Conservation (phyloP, 2,113 vertebrate species). For the Coryphaenoides rupestris region DNA sequence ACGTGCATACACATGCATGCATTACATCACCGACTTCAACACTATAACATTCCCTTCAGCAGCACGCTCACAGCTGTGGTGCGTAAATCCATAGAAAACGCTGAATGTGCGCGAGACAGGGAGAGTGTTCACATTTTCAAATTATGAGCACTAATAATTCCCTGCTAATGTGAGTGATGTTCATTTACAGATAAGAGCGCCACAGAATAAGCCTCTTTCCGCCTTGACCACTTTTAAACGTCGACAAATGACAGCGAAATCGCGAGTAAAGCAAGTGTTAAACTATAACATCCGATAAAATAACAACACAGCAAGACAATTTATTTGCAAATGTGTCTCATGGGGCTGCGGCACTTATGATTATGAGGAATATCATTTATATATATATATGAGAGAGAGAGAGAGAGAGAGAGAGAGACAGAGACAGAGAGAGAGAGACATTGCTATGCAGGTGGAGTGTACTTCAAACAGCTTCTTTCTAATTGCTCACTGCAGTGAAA, state of each 20-base stretch:
- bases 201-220: conserved; percentile 52
- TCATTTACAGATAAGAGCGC: conserved; percentile 54
- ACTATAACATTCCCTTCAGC: neutral
- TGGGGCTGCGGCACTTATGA: conserved; percentile 62
- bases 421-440: conserved; percentile 30
- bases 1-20: too few relatives aligned
- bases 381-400: neutral
- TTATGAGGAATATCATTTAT: conserved; percentile 52
- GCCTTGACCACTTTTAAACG: conserved; percentile 24
- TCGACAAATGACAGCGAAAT: conserved; percentile 55
- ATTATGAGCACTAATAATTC: conserved; percentile 59
- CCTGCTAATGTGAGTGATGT: conserved; percentile 46
- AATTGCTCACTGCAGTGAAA: too few relatives aligned
- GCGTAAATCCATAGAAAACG: conserved; percentile 37
- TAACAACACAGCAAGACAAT: conserved; percentile 66
- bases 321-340: conserved; percentile 70
- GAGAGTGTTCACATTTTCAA: conserved; percentile 43
- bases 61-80: conserved; percentile 4
- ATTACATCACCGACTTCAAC: too few relatives aligned
- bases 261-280: conserved; percentile 47
- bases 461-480: conserved; percentile 13
- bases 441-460: conserved; percentile 39
- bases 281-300: conserved; percentile 52
- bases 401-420: conserved; percentile 13
- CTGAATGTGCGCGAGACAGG: conserved; percentile 36